Percentiles rank a stretch among this genome's conserved stretches.
phyloP scores from a whole-genome alignment of 92 coral and sea anemone species.

The Plumapathes pennacea region DNA sequence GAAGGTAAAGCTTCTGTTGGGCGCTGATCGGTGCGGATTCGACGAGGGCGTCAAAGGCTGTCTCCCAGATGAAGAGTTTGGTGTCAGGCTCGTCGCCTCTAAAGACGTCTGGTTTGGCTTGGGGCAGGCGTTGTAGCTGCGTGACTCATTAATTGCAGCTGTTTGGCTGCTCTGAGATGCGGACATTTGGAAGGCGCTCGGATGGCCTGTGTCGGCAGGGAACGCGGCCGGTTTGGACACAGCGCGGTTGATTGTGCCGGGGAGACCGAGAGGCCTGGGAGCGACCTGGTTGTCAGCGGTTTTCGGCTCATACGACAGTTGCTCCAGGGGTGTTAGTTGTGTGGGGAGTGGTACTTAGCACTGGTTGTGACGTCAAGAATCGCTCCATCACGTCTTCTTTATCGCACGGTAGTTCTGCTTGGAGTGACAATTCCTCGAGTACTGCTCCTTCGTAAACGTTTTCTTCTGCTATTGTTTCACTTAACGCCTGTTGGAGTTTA shows the following conservation, averaged over 20 bases:
- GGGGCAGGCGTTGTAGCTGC: constrained; percentile 36
- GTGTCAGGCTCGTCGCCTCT: constrained; percentile 38
- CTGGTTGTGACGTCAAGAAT: no score
- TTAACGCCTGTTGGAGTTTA: constrained; percentile 39
- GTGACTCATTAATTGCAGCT: constrained; percentile 8
- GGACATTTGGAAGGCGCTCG: constrained; percentile 27
- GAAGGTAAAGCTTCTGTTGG: constrained; percentile 47
- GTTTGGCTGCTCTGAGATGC: constrained; percentile 49
- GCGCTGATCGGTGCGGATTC: constrained; percentile 43
- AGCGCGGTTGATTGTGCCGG: no score
- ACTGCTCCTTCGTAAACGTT: constrained; percentile 24
- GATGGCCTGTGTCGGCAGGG: neutral
- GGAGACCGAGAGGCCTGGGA: no score
- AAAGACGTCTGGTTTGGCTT: constrained; percentile 41
- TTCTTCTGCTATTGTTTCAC: constrained; percentile 58
- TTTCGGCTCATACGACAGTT: no score
- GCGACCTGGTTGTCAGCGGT: no score
- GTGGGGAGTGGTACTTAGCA: no score
- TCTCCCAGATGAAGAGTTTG: constrained; percentile 41
- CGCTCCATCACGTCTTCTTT: no score
- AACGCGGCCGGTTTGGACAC: no score
- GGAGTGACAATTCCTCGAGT: constrained; percentile 4
- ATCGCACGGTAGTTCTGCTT: no score
- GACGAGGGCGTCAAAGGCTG: constrained; percentile 60
- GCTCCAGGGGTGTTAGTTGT: no score